Conservation (phyloP, 1,140 invertebrate genomes). For the Bombyx mori region ASM3026992v2 NC_085110.1:4161501-4162000, state of each 20-base stretch:
- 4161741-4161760: slow-evolving; percentile 19
- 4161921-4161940: slow-evolving; percentile 61
- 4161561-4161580: no score
- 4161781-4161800: slow-evolving; percentile 47
- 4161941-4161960: slow-evolving; percentile 70
- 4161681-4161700: no score
- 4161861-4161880: slow-evolving; percentile 28
- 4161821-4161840: slow-evolving; percentile 26
- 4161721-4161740: no score
- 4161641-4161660: no score
- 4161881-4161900: slow-evolving; percentile 42
- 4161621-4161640: no score
- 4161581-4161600: no score
- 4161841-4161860: slow-evolving; percentile 42
- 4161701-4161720: no score
- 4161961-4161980: slow-evolving; percentile 72
- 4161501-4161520: no score
- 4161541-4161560: no score
- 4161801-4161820: slow-evolving; percentile 50
- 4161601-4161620: no score
- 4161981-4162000: slow-evolving; percentile 70
- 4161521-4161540: no score
- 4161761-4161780: slow-evolving; percentile 51
- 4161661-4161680: no score
- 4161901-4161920: slow-evolving; percentile 38